phyloP scores from a whole-genome alignment of 2,113 vertebrate species.

The Percopsis transmontana region DNA sequence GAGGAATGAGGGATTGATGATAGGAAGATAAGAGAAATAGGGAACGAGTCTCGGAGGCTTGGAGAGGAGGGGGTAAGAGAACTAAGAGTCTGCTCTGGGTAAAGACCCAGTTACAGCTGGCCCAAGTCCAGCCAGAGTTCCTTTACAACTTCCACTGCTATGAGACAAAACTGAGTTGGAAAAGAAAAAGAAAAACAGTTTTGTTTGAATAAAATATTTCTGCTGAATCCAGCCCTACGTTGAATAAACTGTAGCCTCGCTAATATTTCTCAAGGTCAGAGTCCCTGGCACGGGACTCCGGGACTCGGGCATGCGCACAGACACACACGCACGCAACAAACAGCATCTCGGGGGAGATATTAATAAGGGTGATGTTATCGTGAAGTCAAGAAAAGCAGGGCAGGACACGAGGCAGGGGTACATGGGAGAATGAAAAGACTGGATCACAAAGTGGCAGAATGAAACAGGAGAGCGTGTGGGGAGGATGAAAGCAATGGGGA shows the following conservation, averaged over 20 bases:
- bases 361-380: conserved; percentile 13
- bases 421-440: conserved; percentile 21
- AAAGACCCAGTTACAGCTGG: conserved; percentile 55
- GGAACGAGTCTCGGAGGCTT: conserved; percentile 49
- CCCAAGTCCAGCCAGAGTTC: conserved; percentile 33
- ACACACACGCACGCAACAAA: conserved; percentile 5
- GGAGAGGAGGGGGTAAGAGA: not conserved
- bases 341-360: conserved; percentile 15
- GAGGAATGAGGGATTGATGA: conserved; percentile 70
- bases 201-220: conserved; percentile 40
- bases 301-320: not conserved
- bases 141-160: conserved; percentile 23
- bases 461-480: conserved; percentile 1
- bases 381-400: conserved; percentile 17
- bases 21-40: conserved; percentile 59
- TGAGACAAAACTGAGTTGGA: not conserved
- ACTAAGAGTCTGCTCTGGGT: conserved; percentile 36
- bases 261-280: conserved; percentile 40
- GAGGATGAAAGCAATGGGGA: conserved; percentile 28
- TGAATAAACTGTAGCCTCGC: conserved; percentile 34
- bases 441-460: not conserved
- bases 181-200: conserved; percentile 29
- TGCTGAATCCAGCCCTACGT: conserved; percentile 34
- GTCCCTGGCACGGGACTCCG: conserved; percentile 26
- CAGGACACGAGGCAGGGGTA: conserved; percentile 11